Percentiles rank a stretch among this genome's conserved stretches.
phyloP scores from a whole-genome alignment of 2,113 vertebrate species.

The Eurypyga helias region DNA sequence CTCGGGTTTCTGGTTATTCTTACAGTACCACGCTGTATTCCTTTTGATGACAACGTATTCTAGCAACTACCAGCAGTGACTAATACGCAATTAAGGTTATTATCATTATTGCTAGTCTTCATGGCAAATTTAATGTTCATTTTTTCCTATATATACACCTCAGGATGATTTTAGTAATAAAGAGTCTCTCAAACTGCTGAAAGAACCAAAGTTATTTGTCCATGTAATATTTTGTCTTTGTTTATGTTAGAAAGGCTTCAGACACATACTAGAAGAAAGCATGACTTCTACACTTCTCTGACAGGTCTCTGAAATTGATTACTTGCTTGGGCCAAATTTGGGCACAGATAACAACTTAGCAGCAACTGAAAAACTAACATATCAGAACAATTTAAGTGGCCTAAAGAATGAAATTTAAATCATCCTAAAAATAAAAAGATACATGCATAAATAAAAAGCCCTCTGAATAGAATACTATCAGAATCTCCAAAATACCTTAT shows the following conservation, averaged over 20 bases:
- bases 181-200: not conserved
- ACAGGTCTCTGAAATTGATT: not conserved
- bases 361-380: not conserved
- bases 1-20: not conserved
- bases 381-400: not conserved
- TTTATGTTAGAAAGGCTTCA: not conserved
- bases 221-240: not conserved
- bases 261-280: not conserved
- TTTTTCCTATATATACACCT: not conserved
- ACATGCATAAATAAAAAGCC: not conserved
- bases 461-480: not conserved
- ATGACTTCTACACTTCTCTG: not conserved
- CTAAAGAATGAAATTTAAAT: not conserved
- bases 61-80: not conserved
- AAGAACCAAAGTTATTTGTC: not conserved
- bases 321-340: not conserved
- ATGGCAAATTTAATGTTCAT: not conserved
- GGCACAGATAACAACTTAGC: not conserved
- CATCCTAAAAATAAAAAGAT: not conserved
- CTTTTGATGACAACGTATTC: not conserved
- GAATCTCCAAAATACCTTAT: not conserved
- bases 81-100: not conserved
- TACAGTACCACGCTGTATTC: not conserved
- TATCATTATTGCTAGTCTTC: not conserved
- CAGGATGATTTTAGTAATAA: not conserved